Evolutionary conservation across 2,797 vertebrate genomes (phyloP), one percentile per base, ranked within the genome.

Genomic region (Phylloscopus collybita): DNA sequence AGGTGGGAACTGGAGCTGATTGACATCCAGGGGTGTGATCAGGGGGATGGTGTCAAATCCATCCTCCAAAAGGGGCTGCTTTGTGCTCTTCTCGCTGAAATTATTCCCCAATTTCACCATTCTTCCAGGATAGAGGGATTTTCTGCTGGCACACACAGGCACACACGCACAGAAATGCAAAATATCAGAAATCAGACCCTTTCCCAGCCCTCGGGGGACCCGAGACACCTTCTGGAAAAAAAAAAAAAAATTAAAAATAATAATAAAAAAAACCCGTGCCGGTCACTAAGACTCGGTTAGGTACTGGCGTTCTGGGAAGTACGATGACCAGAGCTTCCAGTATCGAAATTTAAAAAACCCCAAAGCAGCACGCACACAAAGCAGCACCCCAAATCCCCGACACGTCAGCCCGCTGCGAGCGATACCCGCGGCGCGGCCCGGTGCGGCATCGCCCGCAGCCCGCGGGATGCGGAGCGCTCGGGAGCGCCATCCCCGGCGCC

Each of bases 91-190:
- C 94, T 99, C 99, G 78, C 98, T 98, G 97, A 99, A 98, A 98
- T 98, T 98, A 97, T 98, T 99, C 93, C 99, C 99, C 97, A 99
- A 97, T 98, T 99, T 99, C 96, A 99, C 99, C 99, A 99, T 99
- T 97, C 97, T 98, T 96, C 94, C 97, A 57, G 94, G 95, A 74
- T 74, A 80, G 61, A 76, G 42, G 38, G 93, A 45, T 88, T 57
- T 74, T 92, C 93, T 95, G 93, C 71, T 40, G 76, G 81, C 59
- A 90, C 83, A 89, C 53, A 69, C 56, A 72, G 29, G 62, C 75
- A 83, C 44, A 93, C 42, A 73, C 18, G 27, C 60, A 83, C 45
- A 82, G 34, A 93, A 75, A 92, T 0, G 42, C 49, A 64, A 34
- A 82, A 67, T 15, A 73, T 92, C 85, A 95, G 62, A 62, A 81